Conservation (phyloP, 2,888 invertebrate species). For the Tetanocera ferruginea region DNA sequence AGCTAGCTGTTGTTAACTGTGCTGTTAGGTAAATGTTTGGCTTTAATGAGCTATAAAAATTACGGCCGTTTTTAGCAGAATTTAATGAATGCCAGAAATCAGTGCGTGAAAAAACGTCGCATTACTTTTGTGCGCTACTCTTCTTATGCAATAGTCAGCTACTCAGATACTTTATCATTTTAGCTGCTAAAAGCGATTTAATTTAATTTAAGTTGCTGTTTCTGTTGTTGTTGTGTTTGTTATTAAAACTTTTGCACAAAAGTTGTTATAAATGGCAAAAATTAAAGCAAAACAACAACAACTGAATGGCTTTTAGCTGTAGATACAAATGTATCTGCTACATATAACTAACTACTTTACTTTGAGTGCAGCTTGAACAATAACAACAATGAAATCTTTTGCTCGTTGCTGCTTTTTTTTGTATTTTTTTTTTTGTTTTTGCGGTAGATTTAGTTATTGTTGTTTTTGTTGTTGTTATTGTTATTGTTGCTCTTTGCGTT, state of each 20-base stretch:
- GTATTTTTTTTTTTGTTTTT: neutral
- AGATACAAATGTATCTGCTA: neutral
- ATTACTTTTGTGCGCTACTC: too few relatives aligned
- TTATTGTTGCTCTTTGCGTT: neutral
- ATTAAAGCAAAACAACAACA: neutral
- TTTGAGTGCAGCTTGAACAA: neutral
- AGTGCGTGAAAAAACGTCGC: too few relatives aligned
- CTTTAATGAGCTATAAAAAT: too few relatives aligned
- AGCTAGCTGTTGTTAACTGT: too few relatives aligned
- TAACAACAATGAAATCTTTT: neutral
- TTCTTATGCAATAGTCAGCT: too few relatives aligned
- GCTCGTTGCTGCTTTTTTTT: too few relatives aligned
- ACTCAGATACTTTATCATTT: too few relatives aligned
- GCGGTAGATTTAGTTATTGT: neutral
- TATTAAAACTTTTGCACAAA: neutral
- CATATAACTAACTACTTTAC: neutral
- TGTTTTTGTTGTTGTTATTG: neutral
- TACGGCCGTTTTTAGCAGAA: too few relatives aligned
- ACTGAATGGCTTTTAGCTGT: neutral
- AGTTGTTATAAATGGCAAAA: neutral
- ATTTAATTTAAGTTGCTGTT: neutral
- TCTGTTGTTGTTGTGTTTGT: conserved; percentile 2
- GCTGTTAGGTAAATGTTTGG: too few relatives aligned
- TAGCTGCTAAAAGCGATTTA: too few relatives aligned
- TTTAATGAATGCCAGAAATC: too few relatives aligned